Conservation (phyloP, 1,140 invertebrate genomes). For the Drosophila murphyi region DNA sequence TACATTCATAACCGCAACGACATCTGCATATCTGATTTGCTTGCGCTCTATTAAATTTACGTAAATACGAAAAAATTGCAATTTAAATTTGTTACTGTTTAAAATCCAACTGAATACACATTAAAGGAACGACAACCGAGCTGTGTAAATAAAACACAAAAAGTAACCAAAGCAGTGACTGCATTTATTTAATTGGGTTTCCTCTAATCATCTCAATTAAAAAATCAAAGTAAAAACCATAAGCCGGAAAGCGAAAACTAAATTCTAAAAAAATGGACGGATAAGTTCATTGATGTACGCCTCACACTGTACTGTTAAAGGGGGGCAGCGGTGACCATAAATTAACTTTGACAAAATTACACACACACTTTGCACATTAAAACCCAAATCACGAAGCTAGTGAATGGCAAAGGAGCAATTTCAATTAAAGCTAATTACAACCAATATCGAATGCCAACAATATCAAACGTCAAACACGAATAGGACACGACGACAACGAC, state of each 20-base stretch:
- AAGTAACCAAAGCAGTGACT: constrained; percentile 36
- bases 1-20: constrained; percentile 16
- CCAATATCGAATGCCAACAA: constrained; percentile 83
- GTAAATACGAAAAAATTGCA: constrained; percentile 2
- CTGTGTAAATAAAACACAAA: constrained; percentile 31
- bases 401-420: constrained; percentile 75
- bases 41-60: background rate
- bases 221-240: constrained; percentile 38
- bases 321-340: constrained; percentile 56
- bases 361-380: constrained; percentile 73
- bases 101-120: background rate
- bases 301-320: constrained; percentile 4
- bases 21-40: background rate
- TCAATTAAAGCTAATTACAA: constrained; percentile 83
- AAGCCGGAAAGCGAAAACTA: constrained; percentile 30
- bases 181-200: constrained; percentile 58
- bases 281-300: background rate
- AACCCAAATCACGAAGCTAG: constrained; percentile 73
- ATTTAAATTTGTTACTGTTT: constrained; percentile 7
- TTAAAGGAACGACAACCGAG: constrained; percentile 19
- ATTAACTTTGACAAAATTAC: constrained; percentile 81
- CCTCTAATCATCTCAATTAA: constrained; percentile 66
- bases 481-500: constrained; percentile 23
- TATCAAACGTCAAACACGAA: constrained; percentile 70
- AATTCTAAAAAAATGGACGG: constrained; percentile 29